Percentiles rank a stretch among this genome's conserved stretches.
Conservation (phyloP, 2,797 vertebrate genomes). For the Lepidocolaptes lacrymiger region DNA sequence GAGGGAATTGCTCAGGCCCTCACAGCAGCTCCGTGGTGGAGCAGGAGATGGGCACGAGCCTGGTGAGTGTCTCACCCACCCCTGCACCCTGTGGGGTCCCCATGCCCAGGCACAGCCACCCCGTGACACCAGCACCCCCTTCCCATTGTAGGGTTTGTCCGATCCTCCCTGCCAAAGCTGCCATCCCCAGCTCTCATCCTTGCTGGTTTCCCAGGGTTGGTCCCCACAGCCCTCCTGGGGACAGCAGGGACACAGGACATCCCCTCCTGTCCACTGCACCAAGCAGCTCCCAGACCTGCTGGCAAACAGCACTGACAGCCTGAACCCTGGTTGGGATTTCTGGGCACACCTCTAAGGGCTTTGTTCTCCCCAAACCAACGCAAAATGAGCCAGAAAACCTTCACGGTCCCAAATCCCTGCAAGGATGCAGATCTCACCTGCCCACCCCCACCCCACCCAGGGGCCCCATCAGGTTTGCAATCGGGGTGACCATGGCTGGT, state of each 20-base stretch:
- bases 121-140: accelerated
- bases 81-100: not conserved
- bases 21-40: accelerated
- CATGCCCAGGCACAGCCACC: accelerated
- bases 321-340: not conserved
- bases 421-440: not conserved
- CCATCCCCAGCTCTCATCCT: not conserved
- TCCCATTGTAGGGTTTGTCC: not conserved
- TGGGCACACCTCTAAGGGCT: not conserved
- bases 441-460: not conserved
- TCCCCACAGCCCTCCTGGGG: not conserved
- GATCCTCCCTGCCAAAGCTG: accelerated
- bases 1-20: not conserved
- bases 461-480: not conserved
- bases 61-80: accelerated
- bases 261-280: accelerated
- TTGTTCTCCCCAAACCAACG: not conserved
- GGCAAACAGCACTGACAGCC: not conserved
- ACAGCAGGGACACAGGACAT: not conserved
- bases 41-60: not conserved
- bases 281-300: not conserved
- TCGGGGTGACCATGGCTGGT: accelerated
- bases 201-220: not conserved
- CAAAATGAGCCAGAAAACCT: accelerated
- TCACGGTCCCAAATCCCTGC: accelerated